Percentiles rank a stretch among this genome's conserved stretches.
Conservation (phyloP, 2,113 vertebrate species). For the Ciconia maguari region DNA sequence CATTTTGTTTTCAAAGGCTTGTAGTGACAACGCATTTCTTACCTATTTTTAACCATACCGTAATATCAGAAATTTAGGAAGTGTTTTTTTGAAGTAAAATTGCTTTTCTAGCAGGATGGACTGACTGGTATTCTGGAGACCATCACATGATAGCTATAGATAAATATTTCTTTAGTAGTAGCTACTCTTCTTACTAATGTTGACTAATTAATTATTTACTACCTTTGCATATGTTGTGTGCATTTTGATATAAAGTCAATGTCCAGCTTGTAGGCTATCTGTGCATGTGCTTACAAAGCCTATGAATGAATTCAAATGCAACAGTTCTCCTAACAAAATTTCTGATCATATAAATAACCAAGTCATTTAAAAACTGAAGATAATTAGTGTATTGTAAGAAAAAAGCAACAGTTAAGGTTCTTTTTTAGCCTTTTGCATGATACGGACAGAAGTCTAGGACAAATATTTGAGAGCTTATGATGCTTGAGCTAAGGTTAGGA, state of each 20-base stretch:
- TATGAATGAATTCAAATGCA: conserved; percentile 10
- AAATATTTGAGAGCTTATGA: conserved; percentile 12
- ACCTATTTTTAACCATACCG: not conserved
- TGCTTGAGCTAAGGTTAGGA: not conserved
- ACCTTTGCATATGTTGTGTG: not conserved
- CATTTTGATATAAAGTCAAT: not conserved
- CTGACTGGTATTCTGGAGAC: not conserved
- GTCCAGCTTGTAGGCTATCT: not conserved
- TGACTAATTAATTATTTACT: conserved; percentile 38
- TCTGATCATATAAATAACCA: conserved; percentile 19
- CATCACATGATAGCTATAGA: not conserved
- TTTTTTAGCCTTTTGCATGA: not conserved
- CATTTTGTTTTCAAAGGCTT: not conserved
- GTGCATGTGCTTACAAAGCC: conserved; percentile 1
- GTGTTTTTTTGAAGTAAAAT: not conserved
- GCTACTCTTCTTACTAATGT: not conserved
- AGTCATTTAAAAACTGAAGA: conserved; percentile 9
- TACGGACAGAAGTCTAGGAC: not conserved
- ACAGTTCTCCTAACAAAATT: conserved; percentile 33
- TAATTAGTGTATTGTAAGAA: conserved; percentile 36
- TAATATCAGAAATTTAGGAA: not conserved
- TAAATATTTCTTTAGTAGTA: not conserved
- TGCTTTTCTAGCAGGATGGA: not conserved
- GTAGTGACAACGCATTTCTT: not conserved
- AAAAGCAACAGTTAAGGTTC: conserved; percentile 32